Percentiles rank a stretch among this genome's conserved stretches.
These are phyloP conservation scores for Rhincodon typus DNA, from an alignment of 2,797 vertebrate genomes.

Conservation along the genomic window DNA sequence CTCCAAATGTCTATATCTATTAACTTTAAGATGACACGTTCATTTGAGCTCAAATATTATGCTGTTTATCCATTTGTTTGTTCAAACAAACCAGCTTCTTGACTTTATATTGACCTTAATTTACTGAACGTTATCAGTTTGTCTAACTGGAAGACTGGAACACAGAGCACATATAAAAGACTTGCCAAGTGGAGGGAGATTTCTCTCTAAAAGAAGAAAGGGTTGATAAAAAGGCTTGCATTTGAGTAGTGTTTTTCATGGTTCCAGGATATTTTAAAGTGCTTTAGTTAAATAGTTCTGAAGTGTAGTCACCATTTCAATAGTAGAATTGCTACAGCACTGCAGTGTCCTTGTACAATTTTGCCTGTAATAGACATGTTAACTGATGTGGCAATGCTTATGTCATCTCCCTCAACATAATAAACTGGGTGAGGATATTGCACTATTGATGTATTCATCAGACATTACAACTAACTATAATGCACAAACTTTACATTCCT, in stretches of 20 bases:
- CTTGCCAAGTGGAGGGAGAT: not conserved
- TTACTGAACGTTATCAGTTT: not conserved
- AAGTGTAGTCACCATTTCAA: not conserved
- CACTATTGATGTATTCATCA: too few relatives aligned
- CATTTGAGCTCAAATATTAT: slow-evolving; percentile 1
- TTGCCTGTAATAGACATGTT: too few relatives aligned
- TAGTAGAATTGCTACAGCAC: too few relatives aligned
- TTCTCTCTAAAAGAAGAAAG: not conserved
- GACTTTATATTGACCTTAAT: not conserved
- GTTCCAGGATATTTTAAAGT: not conserved
- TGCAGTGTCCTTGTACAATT: not conserved
- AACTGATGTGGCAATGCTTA: too few relatives aligned
- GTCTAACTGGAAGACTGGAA: not conserved
- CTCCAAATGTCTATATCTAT: slow-evolving; percentile 8
- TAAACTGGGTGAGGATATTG: too few relatives aligned
- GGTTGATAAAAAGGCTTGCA: not conserved
- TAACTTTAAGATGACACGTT: not conserved
- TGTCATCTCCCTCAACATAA: too few relatives aligned
- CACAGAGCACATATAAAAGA: not conserved
- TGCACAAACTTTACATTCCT: too few relatives aligned
- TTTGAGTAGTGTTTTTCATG: not conserved
- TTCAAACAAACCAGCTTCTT: not conserved
- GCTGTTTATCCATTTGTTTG: not conserved
- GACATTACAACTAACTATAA: too few relatives aligned
- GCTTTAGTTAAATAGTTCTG: not conserved